Evolutionary conservation across 2,797 vertebrate species (phyloP), one percentile per base, ranked within the genome.

Genomic region (Ficedula albicollis): DNA sequence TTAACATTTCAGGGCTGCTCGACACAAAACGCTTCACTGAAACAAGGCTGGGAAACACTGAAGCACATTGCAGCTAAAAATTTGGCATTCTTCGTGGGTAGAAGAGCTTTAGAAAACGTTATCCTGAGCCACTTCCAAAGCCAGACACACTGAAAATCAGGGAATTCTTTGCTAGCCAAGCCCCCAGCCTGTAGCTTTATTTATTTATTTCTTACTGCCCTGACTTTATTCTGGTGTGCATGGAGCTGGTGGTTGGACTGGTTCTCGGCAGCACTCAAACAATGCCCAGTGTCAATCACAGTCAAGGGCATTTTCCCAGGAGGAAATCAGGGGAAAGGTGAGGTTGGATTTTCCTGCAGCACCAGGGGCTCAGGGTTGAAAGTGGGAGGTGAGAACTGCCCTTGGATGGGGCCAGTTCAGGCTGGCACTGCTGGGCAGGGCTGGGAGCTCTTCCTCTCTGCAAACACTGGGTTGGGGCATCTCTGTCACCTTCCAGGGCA

Each of bases 281-380:
- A 34, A 39, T 11, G 32, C 26, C 74, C 80, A 19, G 27, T 0
- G 67, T 43, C 81, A 95, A 91, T 48, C 70, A 25, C 74, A 88
- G 94, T 26, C 59, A 29, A 51, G 68, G 82, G 74, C 68, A 70
- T 87, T 85, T 96, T 76, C 89, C 89, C 56, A 13, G 72, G 51
- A 23, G 77, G 59, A 32, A 66, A 87, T 51, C 6, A 79, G 93
- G 91, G 44, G 34, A 97, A 82, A 91, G 93, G 93, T 85, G 27
- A 79, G 67, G 13, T 0, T 36, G 66, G 64, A 30, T 49, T 67
- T 59, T 27, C 92, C 74, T 62, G 44, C 75, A 67, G 84, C 81
- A 8, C 5, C 6, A 26, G 39, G 36, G 64, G 80, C 73, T 64
- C 60, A 15, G 1, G 67, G 16, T 9, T 5, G 38, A 11, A 38